phyloP scores from a whole-genome alignment of 64 coral and sea anemone genomes.

The Montipora cactus region DNA sequence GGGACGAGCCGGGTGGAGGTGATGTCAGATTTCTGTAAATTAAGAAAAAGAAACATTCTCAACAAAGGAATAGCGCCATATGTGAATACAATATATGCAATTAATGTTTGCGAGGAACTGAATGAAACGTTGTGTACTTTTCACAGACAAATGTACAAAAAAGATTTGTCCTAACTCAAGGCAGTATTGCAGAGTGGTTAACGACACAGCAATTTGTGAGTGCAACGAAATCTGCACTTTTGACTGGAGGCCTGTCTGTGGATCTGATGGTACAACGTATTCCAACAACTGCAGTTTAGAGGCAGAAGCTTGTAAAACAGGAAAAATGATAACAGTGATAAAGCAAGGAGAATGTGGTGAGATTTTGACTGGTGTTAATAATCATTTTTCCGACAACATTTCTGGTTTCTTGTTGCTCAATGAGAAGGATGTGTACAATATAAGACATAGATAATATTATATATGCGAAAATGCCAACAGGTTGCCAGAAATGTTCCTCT shows the following conservation, averaged over 20 bases:
- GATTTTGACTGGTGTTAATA: not conserved
- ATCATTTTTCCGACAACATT: not conserved
- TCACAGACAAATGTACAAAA: slow-evolving; percentile 24
- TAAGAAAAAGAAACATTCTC: too few relatives aligned
- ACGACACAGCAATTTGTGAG: slow-evolving; percentile 14
- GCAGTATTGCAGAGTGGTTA: slow-evolving; percentile 24
- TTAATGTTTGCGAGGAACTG: too few relatives aligned
- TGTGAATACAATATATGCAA: too few relatives aligned
- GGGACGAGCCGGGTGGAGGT: too few relatives aligned
- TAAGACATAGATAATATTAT: too few relatives aligned
- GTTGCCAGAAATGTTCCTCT: too few relatives aligned
- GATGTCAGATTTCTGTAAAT: too few relatives aligned
- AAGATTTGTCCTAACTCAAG: slow-evolving; percentile 15
- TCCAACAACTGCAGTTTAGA: slow-evolving; percentile 28
- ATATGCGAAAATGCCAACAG: too few relatives aligned
- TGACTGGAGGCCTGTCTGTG: slow-evolving; percentile 43
- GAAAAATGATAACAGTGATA: not conserved
- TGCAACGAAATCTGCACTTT: slow-evolving; percentile 40
- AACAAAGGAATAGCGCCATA: too few relatives aligned
- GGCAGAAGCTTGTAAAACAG: slow-evolving; percentile 49
- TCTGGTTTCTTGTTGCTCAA: too few relatives aligned
- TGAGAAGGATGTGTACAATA: too few relatives aligned
- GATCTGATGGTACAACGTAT: slow-evolving; percentile 46
- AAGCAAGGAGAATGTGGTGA: slow-evolving; percentile 38
- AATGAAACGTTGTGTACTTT: not conserved